phyloP scores from a whole-genome alignment of 2,113 vertebrate species.

The Chaetorhynchus papuensis region DNA sequence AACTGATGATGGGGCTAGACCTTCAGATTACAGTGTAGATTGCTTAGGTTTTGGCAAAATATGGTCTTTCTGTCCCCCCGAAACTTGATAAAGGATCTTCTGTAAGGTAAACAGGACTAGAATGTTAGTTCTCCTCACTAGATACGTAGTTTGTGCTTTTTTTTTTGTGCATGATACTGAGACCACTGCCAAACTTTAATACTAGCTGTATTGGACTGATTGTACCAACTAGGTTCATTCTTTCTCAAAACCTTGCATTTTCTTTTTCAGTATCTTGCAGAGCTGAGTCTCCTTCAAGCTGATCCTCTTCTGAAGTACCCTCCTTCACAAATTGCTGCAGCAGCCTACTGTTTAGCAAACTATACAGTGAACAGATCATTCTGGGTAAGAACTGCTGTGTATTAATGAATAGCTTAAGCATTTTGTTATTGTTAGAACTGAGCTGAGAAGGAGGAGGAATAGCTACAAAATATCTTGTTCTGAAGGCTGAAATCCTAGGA shows the following conservation, averaged over 20 bases:
- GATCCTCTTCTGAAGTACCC: slow-evolving; percentile 84
- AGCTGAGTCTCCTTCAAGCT: slow-evolving; percentile 86
- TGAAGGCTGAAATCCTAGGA: background rate
- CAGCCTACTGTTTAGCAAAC: slow-evolving; percentile 86
- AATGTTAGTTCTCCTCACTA: background rate
- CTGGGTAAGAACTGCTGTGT: slow-evolving; percentile 75
- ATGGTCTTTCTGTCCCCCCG: background rate
- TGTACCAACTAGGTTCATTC: background rate
- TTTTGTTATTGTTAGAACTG: background rate
- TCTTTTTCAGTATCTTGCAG: slow-evolving; percentile 83
- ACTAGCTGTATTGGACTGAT: background rate
- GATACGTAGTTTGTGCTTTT: background rate
- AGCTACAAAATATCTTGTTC: background rate
- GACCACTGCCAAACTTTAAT: fast-evolving
- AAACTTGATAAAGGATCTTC: background rate
- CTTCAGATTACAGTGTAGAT: background rate
- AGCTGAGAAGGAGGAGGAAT: background rate
- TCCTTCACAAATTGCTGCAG: slow-evolving; percentile 87
- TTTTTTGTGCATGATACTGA: background rate
- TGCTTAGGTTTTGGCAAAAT: background rate
- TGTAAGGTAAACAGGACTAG: background rate
- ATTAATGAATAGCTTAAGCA: background rate
- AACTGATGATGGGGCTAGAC: background rate
- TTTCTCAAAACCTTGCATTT: background rate
- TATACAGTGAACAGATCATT: slow-evolving; percentile 81